Percentiles rank a stretch among this genome's conserved stretches.
Conservation (phyloP, 2,113 vertebrate genomes). For the Balaeniceps rex region DNA sequence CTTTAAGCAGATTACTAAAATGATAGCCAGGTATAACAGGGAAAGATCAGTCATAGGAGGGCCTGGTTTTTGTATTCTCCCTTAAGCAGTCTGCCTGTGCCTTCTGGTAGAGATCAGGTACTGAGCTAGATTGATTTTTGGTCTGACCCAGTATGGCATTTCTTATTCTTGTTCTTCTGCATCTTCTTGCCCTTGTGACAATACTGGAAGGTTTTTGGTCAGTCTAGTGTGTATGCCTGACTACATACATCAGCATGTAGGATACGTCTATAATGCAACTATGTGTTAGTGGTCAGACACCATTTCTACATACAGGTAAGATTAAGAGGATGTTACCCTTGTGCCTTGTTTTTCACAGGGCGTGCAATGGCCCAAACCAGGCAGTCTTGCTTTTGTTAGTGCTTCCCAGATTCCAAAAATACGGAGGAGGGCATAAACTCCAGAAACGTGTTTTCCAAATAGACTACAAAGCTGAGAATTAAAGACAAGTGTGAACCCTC, state of each 20-base stretch:
- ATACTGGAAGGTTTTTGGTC: background rate
- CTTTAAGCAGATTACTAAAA: background rate
- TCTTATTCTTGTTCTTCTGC: background rate
- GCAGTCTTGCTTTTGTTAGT: background rate
- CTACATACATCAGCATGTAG: background rate
- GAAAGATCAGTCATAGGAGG: background rate
- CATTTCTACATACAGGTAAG: fast-evolving
- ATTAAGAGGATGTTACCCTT: background rate
- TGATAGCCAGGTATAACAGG: background rate
- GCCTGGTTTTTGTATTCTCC: background rate
- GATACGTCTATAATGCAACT: background rate
- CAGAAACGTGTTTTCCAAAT: background rate
- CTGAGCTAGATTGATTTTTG: background rate
- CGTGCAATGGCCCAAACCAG: background rate
- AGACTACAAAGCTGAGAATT: background rate
- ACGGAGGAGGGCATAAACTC: background rate
- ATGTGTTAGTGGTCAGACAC: background rate
- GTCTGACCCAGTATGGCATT: background rate
- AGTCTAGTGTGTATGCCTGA: background rate
- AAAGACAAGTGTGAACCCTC: background rate
- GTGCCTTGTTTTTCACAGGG: background rate
- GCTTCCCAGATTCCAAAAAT: background rate
- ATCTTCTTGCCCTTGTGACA: background rate
- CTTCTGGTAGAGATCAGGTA: background rate
- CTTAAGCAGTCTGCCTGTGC: background rate